These are phyloP conservation scores for Hoplostethus atlanticus DNA, from an alignment of 2,797 vertebrate species.

Conservation along the genomic window DNA sequence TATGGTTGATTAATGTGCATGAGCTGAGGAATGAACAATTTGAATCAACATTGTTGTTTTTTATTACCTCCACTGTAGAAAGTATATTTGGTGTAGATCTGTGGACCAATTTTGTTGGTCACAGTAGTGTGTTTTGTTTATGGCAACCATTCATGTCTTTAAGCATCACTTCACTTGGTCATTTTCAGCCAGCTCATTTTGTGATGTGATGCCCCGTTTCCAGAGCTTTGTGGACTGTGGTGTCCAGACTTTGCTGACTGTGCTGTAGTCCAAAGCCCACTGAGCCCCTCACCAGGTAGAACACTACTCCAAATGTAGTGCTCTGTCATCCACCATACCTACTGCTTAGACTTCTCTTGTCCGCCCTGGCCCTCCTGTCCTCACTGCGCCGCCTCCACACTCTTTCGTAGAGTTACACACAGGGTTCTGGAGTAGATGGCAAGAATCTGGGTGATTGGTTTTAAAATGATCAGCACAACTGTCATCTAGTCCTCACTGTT, in stretches of 20 bases:
- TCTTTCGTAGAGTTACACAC: neutral
- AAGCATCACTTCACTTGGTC: conserved; percentile 9
- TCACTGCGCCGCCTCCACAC: neutral
- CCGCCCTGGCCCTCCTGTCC: neutral
- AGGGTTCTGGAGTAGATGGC: neutral
- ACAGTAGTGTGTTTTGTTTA: neutral
- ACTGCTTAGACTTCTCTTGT: neutral
- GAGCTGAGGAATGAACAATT: neutral
- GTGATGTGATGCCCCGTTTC: conserved; percentile 41
- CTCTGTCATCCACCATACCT: neutral
- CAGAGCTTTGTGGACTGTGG: conserved; percentile 85
- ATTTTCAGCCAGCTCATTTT: conserved; percentile 14
- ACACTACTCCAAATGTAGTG: neutral
- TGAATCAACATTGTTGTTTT: neutral
- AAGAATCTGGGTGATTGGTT: neutral
- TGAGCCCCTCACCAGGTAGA: conserved; percentile 60
- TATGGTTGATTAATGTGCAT: conserved; percentile 15
- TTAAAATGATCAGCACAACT: neutral
- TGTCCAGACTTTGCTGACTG: conserved; percentile 83
- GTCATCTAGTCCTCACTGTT: neutral
- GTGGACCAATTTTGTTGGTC: neutral
- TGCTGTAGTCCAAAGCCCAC: conserved; percentile 71
- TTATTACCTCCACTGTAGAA: neutral
- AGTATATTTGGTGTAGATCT: conserved; percentile 12
- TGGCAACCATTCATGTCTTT: conserved; percentile 13